Conservation (phyloP, 1,140 invertebrate species). For the Eupeodes corollae region DNA sequence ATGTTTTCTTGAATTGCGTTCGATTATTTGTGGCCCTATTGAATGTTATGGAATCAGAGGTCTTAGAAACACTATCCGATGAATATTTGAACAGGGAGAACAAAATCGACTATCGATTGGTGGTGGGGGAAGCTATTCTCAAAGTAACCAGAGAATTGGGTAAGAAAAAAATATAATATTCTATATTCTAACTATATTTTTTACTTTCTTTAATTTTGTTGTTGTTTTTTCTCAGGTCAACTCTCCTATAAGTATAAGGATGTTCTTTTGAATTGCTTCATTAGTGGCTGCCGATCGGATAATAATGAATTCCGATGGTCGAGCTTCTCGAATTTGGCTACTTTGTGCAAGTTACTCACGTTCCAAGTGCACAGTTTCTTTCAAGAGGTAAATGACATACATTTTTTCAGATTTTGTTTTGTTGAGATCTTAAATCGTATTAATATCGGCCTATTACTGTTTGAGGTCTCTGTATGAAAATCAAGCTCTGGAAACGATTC, state of each 20-base stretch:
- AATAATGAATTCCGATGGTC: slow-evolving; percentile 61
- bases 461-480: no score
- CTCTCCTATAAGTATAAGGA: slow-evolving; percentile 54
- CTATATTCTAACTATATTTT: neutral
- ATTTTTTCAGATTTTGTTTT: no score
- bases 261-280: slow-evolving; percentile 54
- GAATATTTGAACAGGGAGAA: slow-evolving; percentile 25
- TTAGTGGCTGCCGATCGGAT: slow-evolving; percentile 49
- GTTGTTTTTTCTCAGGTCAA: slow-evolving; percentile 43
- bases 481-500: no score
- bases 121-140: slow-evolving; percentile 67
- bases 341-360: slow-evolving; percentile 60
- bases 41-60: slow-evolving; percentile 25
- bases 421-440: no score
- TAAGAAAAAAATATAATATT: no score
- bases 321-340: slow-evolving; percentile 66
- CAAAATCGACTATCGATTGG: slow-evolving; percentile 42
- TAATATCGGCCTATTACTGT: no score
- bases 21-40: slow-evolving; percentile 24
- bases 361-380: slow-evolving; percentile 56
- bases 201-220: neutral
- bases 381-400: slow-evolving; percentile 46
- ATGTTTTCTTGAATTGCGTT: slow-evolving; percentile 32
- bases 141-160: slow-evolving; percentile 54
- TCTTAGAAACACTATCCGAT: slow-evolving; percentile 25